Conservation (phyloP, 2,113 vertebrate genomes). For the Eulemur macaco region DNA sequence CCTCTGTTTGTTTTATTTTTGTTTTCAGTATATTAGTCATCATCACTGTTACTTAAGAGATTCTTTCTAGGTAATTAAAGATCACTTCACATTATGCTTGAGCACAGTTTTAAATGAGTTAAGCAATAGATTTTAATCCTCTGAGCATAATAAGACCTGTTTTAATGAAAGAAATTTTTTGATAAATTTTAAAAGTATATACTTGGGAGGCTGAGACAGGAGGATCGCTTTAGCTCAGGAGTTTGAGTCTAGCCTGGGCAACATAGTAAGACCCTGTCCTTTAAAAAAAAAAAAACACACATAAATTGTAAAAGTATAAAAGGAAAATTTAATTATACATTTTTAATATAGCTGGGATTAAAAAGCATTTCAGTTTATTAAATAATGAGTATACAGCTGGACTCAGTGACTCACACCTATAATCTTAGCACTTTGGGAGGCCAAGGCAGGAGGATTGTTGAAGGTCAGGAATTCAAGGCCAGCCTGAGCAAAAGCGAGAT, state of each 20-base stretch:
- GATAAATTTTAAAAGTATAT: not conserved
- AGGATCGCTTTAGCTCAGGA: too few species aligned
- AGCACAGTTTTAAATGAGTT: not conserved
- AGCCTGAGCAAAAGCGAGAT: not conserved
- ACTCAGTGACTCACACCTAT: not conserved
- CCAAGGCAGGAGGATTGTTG: not conserved
- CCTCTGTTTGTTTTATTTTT: not conserved
- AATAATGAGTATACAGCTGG: not conserved
- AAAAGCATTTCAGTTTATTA: not conserved
- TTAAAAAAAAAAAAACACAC: too few species aligned
- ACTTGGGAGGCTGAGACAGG: not conserved
- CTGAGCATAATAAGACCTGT: not conserved
- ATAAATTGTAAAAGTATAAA: slow-evolving; percentile 7
- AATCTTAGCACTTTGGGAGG: not conserved
- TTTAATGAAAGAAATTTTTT: not conserved
- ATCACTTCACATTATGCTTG: not conserved
- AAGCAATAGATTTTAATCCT: not conserved
- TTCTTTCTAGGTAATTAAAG: slow-evolving; percentile 58
- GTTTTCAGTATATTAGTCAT: not conserved
- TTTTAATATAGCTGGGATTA: not conserved
- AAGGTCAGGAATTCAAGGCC: not conserved
- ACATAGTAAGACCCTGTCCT: too few species aligned
- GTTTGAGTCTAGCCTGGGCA: not conserved
- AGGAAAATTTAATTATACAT: not conserved
- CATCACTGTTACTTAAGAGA: not conserved